Conservation (phyloP, 2,888 invertebrate genomes). For the Gasteruption jaculator region DNA sequence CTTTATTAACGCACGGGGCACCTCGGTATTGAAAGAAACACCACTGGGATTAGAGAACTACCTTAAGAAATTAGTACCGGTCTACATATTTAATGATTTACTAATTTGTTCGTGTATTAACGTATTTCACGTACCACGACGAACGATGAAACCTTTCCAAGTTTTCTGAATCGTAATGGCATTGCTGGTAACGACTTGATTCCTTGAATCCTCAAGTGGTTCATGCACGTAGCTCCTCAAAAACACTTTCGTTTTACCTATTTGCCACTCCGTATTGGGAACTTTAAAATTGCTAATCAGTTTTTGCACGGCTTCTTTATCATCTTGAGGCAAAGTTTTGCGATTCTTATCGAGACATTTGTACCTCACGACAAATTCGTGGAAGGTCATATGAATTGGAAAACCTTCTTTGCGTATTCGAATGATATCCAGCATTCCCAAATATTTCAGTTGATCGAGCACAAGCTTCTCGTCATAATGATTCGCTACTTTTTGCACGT, state of each 20-base stretch:
- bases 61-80: no score
- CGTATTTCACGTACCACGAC: conserved; percentile 58
- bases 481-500: conserved; percentile 76
- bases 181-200: conserved; percentile 64
- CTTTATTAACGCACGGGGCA: no score
- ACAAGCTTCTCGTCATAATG: conserved; percentile 77
- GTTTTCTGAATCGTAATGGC: conserved; percentile 72
- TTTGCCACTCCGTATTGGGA: conserved; percentile 78
- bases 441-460: conserved; percentile 80
- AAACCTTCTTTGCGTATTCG: conserved; percentile 86
- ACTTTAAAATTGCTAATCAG: conserved; percentile 65
- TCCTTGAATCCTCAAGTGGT: conserved; percentile 76
- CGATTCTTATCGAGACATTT: conserved; percentile 60
- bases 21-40: no score
- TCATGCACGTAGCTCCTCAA: conserved; percentile 77
- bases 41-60: no score
- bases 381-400: conserved; percentile 77
- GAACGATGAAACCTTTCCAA: conserved; percentile 64
- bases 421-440: conserved; percentile 92
- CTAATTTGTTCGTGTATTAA: no score
- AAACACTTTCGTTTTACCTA: conserved; percentile 83
- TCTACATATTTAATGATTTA: no score
- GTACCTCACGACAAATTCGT: conserved; percentile 73
- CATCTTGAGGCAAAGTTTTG: conserved; percentile 39
- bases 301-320: conserved; percentile 50